phyloP scores from a whole-genome alignment of 2,888 invertebrate species.

The Listrodromus nycthemerus region DNA sequence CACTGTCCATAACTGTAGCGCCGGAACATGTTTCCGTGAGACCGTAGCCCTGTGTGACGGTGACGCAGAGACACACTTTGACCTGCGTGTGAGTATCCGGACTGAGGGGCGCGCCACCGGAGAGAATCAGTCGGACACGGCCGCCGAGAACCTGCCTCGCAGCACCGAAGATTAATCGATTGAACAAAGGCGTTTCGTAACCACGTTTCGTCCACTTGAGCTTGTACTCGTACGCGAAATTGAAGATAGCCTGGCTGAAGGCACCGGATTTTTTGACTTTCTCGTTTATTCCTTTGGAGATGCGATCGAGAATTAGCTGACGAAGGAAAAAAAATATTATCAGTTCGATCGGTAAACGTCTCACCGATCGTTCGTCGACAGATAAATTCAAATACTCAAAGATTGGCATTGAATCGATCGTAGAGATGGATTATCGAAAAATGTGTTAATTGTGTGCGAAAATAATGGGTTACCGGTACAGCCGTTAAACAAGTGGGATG shows the following conservation, averaged over 20 bases:
- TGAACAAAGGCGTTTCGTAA: conserved; percentile 92
- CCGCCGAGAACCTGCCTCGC: conserved; percentile 94
- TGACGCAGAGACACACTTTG: conserved; percentile 95
- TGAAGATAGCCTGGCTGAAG: conserved; percentile 93
- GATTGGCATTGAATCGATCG: neutral
- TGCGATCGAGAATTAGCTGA: conserved; percentile 97
- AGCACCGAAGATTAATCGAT: conserved; percentile 86
- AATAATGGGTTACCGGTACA: conserved; percentile 91
- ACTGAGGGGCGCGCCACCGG: conserved; percentile 98
- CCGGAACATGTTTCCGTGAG: conserved; percentile 98
- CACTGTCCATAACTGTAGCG: conserved; percentile 93
- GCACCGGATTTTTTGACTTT: conserved; percentile 94
- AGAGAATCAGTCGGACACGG: conserved; percentile 93
- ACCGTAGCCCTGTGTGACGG: conserved; percentile 97
- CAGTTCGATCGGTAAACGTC: neutral
- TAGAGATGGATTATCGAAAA: neutral
- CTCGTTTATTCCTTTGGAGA: conserved; percentile 98
- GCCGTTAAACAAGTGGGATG: conserved; percentile 97
- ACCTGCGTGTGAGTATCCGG: conserved; percentile 98
- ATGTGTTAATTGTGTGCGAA: neutral
- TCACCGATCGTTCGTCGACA: neutral
- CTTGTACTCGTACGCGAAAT: conserved; percentile 98
- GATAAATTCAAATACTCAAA: neutral
- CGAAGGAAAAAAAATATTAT: conserved; percentile 3
- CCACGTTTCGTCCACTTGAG: conserved; percentile 93